Base-by-base conservation (phyloP, 2,888 invertebrate species). In the Trichacis sp. region DNA sequence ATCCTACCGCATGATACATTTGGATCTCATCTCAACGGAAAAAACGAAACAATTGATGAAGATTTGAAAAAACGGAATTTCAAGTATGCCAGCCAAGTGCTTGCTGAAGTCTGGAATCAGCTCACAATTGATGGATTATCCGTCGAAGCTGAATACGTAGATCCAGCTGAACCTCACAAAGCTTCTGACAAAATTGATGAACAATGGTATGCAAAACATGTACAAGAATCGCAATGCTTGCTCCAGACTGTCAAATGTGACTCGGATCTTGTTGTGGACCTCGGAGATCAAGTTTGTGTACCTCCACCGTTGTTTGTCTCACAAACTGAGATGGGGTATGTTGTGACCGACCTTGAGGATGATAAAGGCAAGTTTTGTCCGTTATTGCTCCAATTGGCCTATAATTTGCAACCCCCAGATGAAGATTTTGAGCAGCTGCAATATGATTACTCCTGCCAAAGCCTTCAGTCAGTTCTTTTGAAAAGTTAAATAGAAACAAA, bases 21-120 rank as follows among this genome's bases (percentile, higher is more conserved):
- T 53, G 79, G 80, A 2, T 60, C 59, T 50, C 78, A 82, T 70
- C 57, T 82, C 5, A 69, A 81, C 64, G 48, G 42, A 14, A 55
- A 55, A 46, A 76, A 75, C 12, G 64, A 64, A 63, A 83, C 75
- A 6, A 68, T 77, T 48, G 75, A 83, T 56, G 20, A 55, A 5
- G 70, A 79, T 15, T 59, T 81, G 24, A 81, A 83, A 66, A 68
- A 60, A 49, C 33, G 69, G 49, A 82, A 83, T 67, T 84, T 84
- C 64, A 52, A 67, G 40, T 53, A 72, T 45, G 81, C 80, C 18
- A 80, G 80, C 11, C 63, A 77, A 47, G 66, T 67, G 14, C 63
- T 82, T 18, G 75, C 77, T 30, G 68, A 77, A 64, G 69, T 80
- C 20, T 83, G 80, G 80, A 69, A 48, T 48, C 47, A 66, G 38